Percentiles rank a stretch among this genome's conserved stretches.
phyloP scores from a whole-genome alignment of 2,797 vertebrate species.

The Esox masquinongy region DNA sequence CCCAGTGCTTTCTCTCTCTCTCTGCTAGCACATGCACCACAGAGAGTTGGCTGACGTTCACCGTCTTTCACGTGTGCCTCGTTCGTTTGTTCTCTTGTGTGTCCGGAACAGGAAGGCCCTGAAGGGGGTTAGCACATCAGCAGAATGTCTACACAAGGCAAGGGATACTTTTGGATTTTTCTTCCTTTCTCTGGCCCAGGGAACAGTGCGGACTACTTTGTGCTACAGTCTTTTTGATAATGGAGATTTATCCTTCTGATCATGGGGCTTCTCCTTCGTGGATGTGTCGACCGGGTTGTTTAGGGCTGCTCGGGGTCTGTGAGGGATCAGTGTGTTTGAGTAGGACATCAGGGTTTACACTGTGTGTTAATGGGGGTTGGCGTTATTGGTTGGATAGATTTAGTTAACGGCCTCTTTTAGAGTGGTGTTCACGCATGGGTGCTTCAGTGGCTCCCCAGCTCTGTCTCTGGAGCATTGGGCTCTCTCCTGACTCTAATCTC shows the following conservation, averaged over 20 bases:
- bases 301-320: too few species aligned
- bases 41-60: slow-evolving; percentile 58
- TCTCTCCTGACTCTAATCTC: neutral
- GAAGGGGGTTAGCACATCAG: slow-evolving; percentile 49
- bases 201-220: slow-evolving; percentile 22
- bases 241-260: neutral
- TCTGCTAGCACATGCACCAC: slow-evolving; percentile 52
- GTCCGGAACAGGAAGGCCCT: slow-evolving; percentile 77
- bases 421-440: slow-evolving; percentile 1
- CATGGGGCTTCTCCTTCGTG: neutral
- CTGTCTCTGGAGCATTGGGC: neutral
- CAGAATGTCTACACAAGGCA: slow-evolving; percentile 57
- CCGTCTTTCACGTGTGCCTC: slow-evolving; percentile 73
- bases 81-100: slow-evolving; percentile 60
- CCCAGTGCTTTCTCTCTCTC: slow-evolving; percentile 32
- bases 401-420: slow-evolving; percentile 8
- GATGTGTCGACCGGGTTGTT: neutral
- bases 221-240: slow-evolving; percentile 6
- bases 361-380: slow-evolving; percentile 1
- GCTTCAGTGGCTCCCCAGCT: slow-evolving; percentile 4
- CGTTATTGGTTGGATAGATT: slow-evolving; percentile 14
- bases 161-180: slow-evolving; percentile 28
- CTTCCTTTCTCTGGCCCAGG: slow-evolving; percentile 28
- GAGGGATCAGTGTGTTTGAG: neutral
- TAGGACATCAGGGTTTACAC: neutral